Evolutionary conservation across 1,140 invertebrate genomes (phyloP).

Genomic region (Drosophila kurseongensis): DNA sequence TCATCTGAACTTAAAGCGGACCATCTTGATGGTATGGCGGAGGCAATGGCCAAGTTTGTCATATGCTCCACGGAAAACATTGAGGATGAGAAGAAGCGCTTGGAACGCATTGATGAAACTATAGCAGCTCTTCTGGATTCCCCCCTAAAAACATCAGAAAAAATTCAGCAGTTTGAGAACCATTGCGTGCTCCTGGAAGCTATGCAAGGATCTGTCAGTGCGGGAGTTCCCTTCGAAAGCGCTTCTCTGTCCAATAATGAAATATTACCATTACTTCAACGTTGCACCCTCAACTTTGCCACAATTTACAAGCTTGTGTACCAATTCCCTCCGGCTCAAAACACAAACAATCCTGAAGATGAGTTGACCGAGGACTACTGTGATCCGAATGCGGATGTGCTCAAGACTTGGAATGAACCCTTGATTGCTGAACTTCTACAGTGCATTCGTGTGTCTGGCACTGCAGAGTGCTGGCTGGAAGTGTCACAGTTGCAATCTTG

Average conservation of each 20-base stretch:
- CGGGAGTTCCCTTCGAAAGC: conserved; percentile 41
- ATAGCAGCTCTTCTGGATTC: conserved; percentile 59
- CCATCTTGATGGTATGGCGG: conserved; percentile 69
- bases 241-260: conserved; percentile 19
- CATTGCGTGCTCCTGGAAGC: conserved; percentile 57
- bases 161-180: conserved; percentile 52
- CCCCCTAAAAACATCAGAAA: conserved; percentile 31
- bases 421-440: conserved; percentile 55
- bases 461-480: conserved; percentile 58
- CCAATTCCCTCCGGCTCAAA: conserved; percentile 32
- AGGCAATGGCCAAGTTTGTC: conserved; percentile 75
- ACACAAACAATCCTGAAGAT: conserved; percentile 60
- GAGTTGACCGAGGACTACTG: conserved; percentile 80
- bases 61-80: conserved; percentile 74
- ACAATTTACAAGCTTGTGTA: conserved; percentile 67
- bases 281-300: conserved; percentile 57
- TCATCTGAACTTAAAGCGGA: conserved; percentile 38
- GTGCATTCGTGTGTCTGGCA: conserved; percentile 55
- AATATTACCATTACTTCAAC: conserved; percentile 36
- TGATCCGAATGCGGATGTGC: conserved; percentile 78
- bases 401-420: conserved; percentile 68
- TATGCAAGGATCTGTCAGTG: conserved; percentile 34
- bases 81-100: conserved; percentile 58
- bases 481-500: conserved; percentile 12
- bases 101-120: conserved; percentile 54